Evolutionary conservation across 2,797 vertebrate species (phyloP).

Genomic region (Channallabes apus): DNA sequence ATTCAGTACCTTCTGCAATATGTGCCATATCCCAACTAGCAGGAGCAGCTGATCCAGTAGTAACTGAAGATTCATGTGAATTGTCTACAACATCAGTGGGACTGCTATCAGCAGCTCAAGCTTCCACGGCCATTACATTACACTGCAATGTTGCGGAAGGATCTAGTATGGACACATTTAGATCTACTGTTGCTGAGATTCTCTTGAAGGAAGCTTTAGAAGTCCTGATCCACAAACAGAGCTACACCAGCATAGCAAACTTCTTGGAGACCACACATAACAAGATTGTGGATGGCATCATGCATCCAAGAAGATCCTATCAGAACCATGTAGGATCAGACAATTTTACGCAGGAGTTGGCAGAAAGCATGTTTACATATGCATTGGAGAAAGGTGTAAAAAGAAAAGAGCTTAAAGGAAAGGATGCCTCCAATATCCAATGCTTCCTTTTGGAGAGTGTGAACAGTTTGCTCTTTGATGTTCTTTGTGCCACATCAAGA

Average conservation of each 20-base stretch:
- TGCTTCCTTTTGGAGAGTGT: conserved; percentile 80
- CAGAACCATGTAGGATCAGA: conserved; percentile 76
- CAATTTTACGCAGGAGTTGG: conserved; percentile 85
- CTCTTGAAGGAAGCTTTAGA: conserved; percentile 83
- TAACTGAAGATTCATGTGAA: conserved; percentile 64
- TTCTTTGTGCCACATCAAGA: conserved; percentile 85
- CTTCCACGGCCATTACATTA: conserved; percentile 76
- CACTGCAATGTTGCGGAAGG: conserved; percentile 78
- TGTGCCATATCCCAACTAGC: conserved; percentile 90
- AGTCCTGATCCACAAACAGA: conserved; percentile 79
- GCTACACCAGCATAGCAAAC: conserved; percentile 79
- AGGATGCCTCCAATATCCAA: conserved; percentile 70
- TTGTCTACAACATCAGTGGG: conserved; percentile 73
- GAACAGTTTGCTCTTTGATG: conserved; percentile 83
- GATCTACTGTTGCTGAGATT: conserved; percentile 82
- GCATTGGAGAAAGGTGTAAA: conserved; percentile 84
- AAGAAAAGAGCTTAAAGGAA: conserved; percentile 71
- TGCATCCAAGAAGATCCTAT: conserved; percentile 72
- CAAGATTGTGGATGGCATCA: conserved; percentile 83
- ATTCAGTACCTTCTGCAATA: conserved; percentile 86
- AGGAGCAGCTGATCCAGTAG: conserved; percentile 84
- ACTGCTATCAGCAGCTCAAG: conserved; percentile 79
- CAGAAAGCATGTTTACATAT: conserved; percentile 84
- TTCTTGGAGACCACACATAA: conserved; percentile 83
- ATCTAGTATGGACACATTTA: conserved; percentile 79